These are phyloP conservation scores for Nowickia ferox DNA, from an alignment of 2,888 invertebrate genomes.

Conservation along the genomic window DNA sequence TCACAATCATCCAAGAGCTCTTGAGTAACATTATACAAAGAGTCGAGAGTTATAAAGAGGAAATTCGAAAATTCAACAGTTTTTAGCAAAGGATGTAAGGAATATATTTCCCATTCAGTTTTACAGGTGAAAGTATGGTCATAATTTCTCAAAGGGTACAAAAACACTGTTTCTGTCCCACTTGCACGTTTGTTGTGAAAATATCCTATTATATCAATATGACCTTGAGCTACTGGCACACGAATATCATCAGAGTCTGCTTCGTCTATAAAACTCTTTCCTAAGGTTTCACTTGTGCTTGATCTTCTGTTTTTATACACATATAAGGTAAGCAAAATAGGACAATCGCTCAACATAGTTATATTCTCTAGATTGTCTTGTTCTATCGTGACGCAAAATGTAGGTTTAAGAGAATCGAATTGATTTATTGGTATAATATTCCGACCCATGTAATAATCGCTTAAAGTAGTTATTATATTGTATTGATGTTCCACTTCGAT, in stretches of 20 bases:
- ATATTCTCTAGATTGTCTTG: slow-evolving; percentile 79
- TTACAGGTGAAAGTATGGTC: slow-evolving; percentile 59
- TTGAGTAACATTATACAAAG: slow-evolving; percentile 75
- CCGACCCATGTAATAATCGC: slow-evolving; percentile 76
- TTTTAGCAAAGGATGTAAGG: slow-evolving; percentile 77
- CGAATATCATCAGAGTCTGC: slow-evolving; percentile 42
- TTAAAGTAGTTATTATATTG: slow-evolving; percentile 76
- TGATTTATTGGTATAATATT: slow-evolving; percentile 75
- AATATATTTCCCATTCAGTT: slow-evolving; percentile 77
- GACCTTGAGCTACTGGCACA: slow-evolving; percentile 69
- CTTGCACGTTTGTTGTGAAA: slow-evolving; percentile 61
- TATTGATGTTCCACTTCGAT: slow-evolving; percentile 76
- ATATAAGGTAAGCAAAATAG: slow-evolving; percentile 76
- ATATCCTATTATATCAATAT: slow-evolving; percentile 70
- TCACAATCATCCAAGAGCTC: slow-evolving; percentile 65
- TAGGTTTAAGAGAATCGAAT: slow-evolving; percentile 74
- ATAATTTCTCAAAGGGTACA: slow-evolving; percentile 66
- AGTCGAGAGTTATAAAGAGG: slow-evolving; percentile 76
- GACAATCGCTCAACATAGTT: slow-evolving; percentile 77
- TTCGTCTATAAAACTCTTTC: slow-evolving; percentile 48
- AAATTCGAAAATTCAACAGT: slow-evolving; percentile 75
- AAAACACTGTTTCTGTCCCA: slow-evolving; percentile 46
- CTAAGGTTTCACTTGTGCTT: neutral
- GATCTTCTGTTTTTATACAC: slow-evolving; percentile 28
- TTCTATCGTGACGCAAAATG: slow-evolving; percentile 76